Evolutionary conservation across 2,888 invertebrate species (phyloP).

Genomic region (Pyrrhosoma nymphula): DNA sequence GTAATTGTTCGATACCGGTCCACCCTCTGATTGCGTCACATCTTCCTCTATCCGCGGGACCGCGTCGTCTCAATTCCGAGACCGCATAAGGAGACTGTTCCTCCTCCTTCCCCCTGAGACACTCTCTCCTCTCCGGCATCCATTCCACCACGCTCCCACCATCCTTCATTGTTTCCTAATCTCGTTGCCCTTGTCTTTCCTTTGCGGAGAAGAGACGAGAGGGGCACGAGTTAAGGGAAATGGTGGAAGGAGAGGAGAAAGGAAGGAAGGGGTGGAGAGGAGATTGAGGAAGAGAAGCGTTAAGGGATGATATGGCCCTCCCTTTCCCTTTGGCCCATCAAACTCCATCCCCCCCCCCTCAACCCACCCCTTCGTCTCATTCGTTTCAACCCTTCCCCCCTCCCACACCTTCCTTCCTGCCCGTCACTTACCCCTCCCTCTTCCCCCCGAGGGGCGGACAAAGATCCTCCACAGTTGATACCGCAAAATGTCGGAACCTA

Average conservation of each 20-base stretch:
- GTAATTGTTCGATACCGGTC: too few relatives aligned
- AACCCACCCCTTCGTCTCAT: not conserved
- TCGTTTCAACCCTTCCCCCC: too few relatives aligned
- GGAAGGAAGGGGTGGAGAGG: too few relatives aligned
- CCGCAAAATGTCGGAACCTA: slow-evolving; percentile 32
- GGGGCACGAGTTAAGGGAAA: not conserved
- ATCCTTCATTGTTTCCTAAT: slow-evolving; percentile 36
- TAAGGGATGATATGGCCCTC: not conserved
- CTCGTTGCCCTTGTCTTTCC: slow-evolving; percentile 22
- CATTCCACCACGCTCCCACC: not conserved
- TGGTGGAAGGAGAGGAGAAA: too few relatives aligned
- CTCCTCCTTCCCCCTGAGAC: not conserved
- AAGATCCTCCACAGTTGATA: slow-evolving; percentile 15
- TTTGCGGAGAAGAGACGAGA: not conserved
- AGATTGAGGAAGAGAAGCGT: too few relatives aligned
- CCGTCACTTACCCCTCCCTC: too few relatives aligned
- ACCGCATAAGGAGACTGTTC: too few relatives aligned
- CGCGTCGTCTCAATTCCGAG: too few relatives aligned
- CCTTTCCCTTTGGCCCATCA: not conserved
- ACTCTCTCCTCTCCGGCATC: not conserved
- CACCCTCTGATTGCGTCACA: too few relatives aligned
- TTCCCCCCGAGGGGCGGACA: not conserved
- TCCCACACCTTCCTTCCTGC: not conserved
- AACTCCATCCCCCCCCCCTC: too few relatives aligned
- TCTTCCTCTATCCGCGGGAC: too few relatives aligned